Base-by-base conservation (phyloP, 2,797 vertebrate genomes). In the Danio choprae region DNA sequence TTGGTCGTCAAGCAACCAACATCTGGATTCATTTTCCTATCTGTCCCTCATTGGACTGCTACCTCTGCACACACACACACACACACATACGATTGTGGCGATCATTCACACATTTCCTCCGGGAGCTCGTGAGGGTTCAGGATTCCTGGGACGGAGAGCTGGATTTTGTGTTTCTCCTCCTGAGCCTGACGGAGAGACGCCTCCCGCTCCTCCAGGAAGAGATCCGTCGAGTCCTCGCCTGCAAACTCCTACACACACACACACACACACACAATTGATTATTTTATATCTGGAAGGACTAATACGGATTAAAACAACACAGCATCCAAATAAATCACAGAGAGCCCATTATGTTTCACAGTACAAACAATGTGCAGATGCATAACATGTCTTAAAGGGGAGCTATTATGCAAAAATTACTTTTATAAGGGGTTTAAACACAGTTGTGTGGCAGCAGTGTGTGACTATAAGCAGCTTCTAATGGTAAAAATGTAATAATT, bases 1-100 rank as follows among this genome's bases (percentile, higher is more conserved):
- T 98, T 98, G 96, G 96, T 98, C 95, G 93, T 95, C 94, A 90
- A 94, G 95, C 94, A 96, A 94, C 94, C 93, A 92, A 94, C 94
- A 94, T 90, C 90, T 94, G 94, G 92, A 93, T 92, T 92, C 90
- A 92, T 91, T 90, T 77, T 53, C 79, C 70, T 44, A 79, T 77
- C 59, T 75, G 73, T 48, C 82, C 80, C 80, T 65, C 16, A 50
- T 69, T 44, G 43, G 46, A 86, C 83, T 67, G 81, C 80, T 79
- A 46, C 46, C 62, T 79, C 82, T 51, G 70, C 73, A 73, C 56
- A 69, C 84, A 84, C 67, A 76, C 48, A 48, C 81, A 62, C 65
- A 58, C 74, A 59, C 56, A 53, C 44, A 59, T 68, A 62, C 38
- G 71, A 56, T 71, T 16, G n/a, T 63, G 13, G 55, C 15, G 40